These are phyloP conservation scores for Protobothrops flavoviridis DNA, from an alignment of 2,113 vertebrate species.

Conservation along the genomic window DNA sequence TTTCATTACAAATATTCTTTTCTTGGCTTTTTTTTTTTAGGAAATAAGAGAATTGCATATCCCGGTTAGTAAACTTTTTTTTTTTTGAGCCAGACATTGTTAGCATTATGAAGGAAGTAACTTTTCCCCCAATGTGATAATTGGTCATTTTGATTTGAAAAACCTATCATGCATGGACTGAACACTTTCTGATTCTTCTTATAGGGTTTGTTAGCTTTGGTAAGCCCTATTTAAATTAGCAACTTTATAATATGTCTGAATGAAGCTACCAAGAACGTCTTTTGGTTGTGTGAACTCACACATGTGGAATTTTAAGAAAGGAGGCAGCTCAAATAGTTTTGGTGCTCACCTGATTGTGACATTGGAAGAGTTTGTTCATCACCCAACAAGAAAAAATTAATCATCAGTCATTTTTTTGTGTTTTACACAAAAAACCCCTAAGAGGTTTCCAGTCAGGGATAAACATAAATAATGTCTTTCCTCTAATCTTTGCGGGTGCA, in stretches of 20 bases:
- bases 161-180: neutral
- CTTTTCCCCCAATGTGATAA: too few species aligned
- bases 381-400: neutral
- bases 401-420: neutral
- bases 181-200: neutral
- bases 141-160: neutral
- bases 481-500: neutral
- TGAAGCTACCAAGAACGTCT: neutral
- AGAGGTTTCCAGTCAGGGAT: neutral
- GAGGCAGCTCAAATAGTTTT: neutral
- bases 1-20: neutral
- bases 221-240: neutral
- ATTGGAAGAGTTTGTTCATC: neutral
- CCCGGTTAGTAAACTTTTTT: neutral
- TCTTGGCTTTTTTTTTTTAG: neutral
- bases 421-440: neutral
- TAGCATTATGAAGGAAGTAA: neutral
- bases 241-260: neutral
- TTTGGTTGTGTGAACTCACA: neutral
- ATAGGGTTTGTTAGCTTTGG: neutral
- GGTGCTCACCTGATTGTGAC: neutral
- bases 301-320: neutral
- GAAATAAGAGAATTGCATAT: neutral
- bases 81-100: neutral
- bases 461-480: neutral